Percentiles rank a stretch among this genome's conserved stretches.
Evolutionary conservation across 2,113 vertebrate species (phyloP).

Genomic region (Tragelaphus strepsiceros): DNA sequence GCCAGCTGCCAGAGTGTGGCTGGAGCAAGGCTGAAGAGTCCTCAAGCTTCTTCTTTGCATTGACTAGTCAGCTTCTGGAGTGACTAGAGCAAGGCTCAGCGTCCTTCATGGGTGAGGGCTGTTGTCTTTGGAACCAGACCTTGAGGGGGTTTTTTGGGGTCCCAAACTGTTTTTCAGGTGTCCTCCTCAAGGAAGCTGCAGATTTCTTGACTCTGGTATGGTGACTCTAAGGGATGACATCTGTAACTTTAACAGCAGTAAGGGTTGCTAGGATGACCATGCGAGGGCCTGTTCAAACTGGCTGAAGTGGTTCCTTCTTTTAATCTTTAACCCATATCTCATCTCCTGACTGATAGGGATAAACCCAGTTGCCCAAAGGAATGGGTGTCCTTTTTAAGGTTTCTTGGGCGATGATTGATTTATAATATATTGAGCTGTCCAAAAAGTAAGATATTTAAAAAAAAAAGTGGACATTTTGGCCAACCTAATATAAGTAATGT

Average conservation of each 20-base stretch:
- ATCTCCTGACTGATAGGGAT: background rate
- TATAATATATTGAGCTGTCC: background rate
- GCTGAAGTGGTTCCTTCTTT: background rate
- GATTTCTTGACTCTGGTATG: background rate
- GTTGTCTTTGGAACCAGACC: background rate
- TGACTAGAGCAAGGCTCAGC: background rate
- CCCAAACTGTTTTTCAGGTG: background rate
- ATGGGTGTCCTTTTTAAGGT: background rate
- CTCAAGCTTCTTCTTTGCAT: background rate
- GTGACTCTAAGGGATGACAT: background rate
- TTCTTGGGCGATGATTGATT: background rate
- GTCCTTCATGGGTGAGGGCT: accelerated
- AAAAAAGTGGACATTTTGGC: background rate
- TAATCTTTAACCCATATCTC: background rate
- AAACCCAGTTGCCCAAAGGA: background rate
- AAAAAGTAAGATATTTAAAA: background rate
- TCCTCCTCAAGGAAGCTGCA: background rate
- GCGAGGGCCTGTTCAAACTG: background rate
- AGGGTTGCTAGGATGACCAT: background rate
- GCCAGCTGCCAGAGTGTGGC: background rate
- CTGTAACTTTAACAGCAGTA: background rate
- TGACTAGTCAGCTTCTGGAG: background rate
- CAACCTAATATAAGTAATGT: background rate
- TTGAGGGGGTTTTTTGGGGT: background rate
- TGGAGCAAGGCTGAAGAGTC: background rate